A percentile compares a stretch with the other conserved stretches of the same genome.
Conservation (phyloP, 92 coral and sea anemone species). For the Micromussa lordhowensis region DNA sequence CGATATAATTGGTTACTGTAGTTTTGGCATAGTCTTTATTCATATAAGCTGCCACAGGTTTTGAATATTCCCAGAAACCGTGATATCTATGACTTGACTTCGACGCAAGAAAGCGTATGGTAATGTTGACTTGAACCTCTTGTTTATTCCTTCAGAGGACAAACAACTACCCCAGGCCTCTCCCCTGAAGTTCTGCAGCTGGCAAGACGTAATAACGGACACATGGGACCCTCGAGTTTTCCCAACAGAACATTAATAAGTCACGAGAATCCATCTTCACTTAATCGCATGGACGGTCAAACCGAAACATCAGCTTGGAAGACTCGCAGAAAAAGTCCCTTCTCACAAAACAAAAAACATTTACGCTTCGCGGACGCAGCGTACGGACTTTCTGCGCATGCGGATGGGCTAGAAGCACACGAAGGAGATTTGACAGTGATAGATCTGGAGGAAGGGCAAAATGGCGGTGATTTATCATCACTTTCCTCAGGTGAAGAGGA, state of each 20-base stretch:
- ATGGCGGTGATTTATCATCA: slow-evolving; percentile 70
- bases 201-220: neutral
- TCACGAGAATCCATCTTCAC: neutral
- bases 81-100: too few relatives aligned
- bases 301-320: neutral
- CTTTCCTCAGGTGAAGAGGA: slow-evolving; percentile 86
- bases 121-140: neutral
- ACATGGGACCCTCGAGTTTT: neutral
- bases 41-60: neutral
- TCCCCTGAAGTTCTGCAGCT: slow-evolving; percentile 9
- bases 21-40: neutral
- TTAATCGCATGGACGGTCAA: neutral
- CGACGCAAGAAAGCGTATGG: too few relatives aligned
- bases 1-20: too few relatives aligned
- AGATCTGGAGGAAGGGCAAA: slow-evolving; percentile 26
- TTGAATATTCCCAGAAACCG: neutral
- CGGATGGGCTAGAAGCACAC: neutral
- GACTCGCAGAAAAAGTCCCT: neutral
- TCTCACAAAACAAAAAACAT: slow-evolving; percentile 7
- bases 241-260: neutral
- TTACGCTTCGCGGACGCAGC: slow-evolving; percentile 32
- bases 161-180: slow-evolving; percentile 9
- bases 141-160: slow-evolving; percentile 1
- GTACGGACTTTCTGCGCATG: neutral
- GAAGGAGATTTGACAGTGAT: neutral